phyloP scores from a whole-genome alignment of 2,888 invertebrate species.

The Eretmocerus hayati region DNA sequence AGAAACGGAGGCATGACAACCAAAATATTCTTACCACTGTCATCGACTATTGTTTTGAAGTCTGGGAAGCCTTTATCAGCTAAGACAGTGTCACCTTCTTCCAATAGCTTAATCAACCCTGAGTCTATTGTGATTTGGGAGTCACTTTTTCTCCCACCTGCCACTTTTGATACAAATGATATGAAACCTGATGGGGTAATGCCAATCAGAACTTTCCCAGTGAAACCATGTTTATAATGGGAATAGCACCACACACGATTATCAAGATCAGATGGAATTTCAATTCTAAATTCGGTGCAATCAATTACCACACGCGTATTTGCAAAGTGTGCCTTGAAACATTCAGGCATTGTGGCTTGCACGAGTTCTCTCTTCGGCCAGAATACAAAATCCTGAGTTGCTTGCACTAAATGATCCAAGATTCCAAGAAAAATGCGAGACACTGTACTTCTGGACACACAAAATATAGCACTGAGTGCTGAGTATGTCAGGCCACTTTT shows the following conservation, averaged over 20 bases:
- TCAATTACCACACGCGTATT: slow-evolving; percentile 21
- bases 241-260: slow-evolving; percentile 8
- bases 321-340: slow-evolving; percentile 7
- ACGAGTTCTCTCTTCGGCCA: slow-evolving; percentile 11
- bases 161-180: slow-evolving; percentile 19
- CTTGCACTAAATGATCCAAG: slow-evolving; percentile 1
- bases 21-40: slow-evolving; percentile 12
- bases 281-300: slow-evolving; percentile 20
- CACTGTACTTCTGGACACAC: slow-evolving; percentile 21
- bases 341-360: slow-evolving; percentile 8
- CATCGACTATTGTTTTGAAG: slow-evolving; percentile 12
- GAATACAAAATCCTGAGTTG: slow-evolving; percentile 7
- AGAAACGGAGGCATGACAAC: slow-evolving; percentile 13
- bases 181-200: slow-evolving; percentile 25
- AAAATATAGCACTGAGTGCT: slow-evolving; percentile 23
- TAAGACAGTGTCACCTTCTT: slow-evolving; percentile 20
- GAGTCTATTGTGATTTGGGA: slow-evolving; percentile 23
- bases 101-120: slow-evolving; percentile 19
- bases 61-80: slow-evolving; percentile 25
- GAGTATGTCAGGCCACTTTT: slow-evolving; percentile 26
- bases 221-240: slow-evolving; percentile 21
- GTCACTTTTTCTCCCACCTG: slow-evolving; percentile 22
- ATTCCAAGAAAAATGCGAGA: slow-evolving; percentile 21
- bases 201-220: slow-evolving; percentile 23
- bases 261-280: slow-evolving; percentile 10